Conservation (phyloP, 2,888 invertebrate species). For the Rotaria sp. region DNA sequence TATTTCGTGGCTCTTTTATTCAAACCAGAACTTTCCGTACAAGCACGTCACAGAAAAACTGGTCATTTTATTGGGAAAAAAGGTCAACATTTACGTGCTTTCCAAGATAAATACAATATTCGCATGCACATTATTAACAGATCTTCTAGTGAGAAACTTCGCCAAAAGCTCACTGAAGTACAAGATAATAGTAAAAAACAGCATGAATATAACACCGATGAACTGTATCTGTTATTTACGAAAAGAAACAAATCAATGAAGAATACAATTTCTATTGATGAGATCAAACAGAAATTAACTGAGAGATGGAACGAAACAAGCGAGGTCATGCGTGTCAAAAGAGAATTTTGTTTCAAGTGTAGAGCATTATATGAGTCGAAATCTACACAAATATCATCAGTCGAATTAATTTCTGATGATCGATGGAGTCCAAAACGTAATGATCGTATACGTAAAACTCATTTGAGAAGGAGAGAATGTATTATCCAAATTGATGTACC, state of each 20-base stretch:
- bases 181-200: background rate
- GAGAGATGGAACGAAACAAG: background rate
- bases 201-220: background rate
- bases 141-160: background rate
- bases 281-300: background rate
- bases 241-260: background rate
- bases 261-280: background rate
- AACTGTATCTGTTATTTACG: background rate
- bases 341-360: no score
- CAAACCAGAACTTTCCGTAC: background rate
- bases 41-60: background rate
- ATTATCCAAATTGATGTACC: no score
- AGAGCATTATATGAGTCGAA: no score
- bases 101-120: background rate
- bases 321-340: no score
- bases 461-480: no score
- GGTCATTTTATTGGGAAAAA: background rate
- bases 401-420: no score
- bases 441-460: no score
- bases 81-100: background rate
- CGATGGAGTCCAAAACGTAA: no score
- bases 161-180: no score
- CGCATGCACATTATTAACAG: background rate
- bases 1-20: background rate
- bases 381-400: no score